phyloP scores from a whole-genome alignment of 2,113 vertebrate species.

The Pseudorasbora parva region DNA sequence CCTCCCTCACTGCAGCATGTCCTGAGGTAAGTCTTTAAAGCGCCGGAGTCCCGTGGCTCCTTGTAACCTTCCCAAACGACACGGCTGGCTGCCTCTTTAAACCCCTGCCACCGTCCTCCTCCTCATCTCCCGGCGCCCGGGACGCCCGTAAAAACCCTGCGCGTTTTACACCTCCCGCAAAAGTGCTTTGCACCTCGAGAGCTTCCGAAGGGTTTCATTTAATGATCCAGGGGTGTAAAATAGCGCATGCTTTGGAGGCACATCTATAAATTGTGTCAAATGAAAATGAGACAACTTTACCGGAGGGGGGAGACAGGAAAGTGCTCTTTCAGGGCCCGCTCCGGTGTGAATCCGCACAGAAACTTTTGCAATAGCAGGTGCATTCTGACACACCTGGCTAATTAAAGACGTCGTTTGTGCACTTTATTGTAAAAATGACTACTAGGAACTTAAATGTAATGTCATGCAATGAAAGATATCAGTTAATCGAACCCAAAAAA shows the following conservation, averaged over 20 bases:
- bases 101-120: constrained; percentile 28
- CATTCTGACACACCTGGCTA: constrained; percentile 35
- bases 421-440: neutral
- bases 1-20: constrained; percentile 24
- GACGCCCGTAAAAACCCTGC: constrained; percentile 40
- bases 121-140: constrained; percentile 14
- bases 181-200: constrained; percentile 45
- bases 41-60: constrained; percentile 31
- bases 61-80: constrained; percentile 48
- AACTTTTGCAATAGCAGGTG: constrained; percentile 35
- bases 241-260: constrained; percentile 42
- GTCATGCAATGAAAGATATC: constrained; percentile 15
- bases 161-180: constrained; percentile 44
- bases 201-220: constrained; percentile 48
- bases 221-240: constrained; percentile 51
- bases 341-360: constrained; percentile 33
- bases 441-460: neutral
- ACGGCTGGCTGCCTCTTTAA: constrained; percentile 39
- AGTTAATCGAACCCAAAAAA: neutral
- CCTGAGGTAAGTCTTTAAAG: constrained; percentile 49
- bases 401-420: too few relatives aligned
- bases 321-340: constrained; percentile 29
- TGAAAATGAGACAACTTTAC: constrained; percentile 55
- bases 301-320: constrained; percentile 29
- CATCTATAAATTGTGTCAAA: constrained; percentile 51